Conservation (phyloP, 2,888 invertebrate species). For the Atrina japonica region DNA sequence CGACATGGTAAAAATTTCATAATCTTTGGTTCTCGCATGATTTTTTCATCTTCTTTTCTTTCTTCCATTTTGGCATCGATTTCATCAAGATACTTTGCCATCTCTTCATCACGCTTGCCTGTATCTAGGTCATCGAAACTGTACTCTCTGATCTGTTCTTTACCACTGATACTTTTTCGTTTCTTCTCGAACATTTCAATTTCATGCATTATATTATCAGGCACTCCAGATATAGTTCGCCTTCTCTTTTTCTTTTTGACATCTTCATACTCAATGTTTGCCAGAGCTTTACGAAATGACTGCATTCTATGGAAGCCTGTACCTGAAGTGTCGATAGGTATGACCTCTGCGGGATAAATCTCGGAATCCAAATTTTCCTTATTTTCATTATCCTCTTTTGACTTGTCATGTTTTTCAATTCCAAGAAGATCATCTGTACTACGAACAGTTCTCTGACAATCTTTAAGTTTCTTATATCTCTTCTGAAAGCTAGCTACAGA, state of each 20-base stretch:
- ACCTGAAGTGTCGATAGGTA: slow-evolving; percentile 94
- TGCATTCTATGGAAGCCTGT: slow-evolving; percentile 94
- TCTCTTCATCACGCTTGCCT: slow-evolving; percentile 62
- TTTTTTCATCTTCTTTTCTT: slow-evolving; percentile 62
- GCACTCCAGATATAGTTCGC: slow-evolving; percentile 72
- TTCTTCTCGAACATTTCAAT: slow-evolving; percentile 69
- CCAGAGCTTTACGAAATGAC: slow-evolving; percentile 89
- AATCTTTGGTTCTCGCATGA: slow-evolving; percentile 61
- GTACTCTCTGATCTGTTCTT: slow-evolving; percentile 65
- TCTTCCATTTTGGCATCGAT: slow-evolving; percentile 73
- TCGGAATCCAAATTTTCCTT: slow-evolving; percentile 40
- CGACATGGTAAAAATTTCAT: slow-evolving; percentile 71
- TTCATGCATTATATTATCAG: slow-evolving; percentile 70
- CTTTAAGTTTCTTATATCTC: slow-evolving; percentile 65
- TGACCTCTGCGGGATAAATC: slow-evolving; percentile 88
- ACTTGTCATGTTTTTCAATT: slow-evolving; percentile 48
- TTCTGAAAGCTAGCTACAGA: slow-evolving; percentile 64
- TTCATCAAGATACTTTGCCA: slow-evolving; percentile 71
- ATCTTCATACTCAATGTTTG: slow-evolving; percentile 52
- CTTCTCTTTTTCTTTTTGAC: slow-evolving; percentile 62
- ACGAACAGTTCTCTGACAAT: slow-evolving; percentile 68
- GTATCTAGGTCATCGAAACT: slow-evolving; percentile 69
- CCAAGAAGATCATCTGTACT: slow-evolving; percentile 54
- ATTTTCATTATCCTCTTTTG: slow-evolving; percentile 46
- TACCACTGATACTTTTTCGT: slow-evolving; percentile 48